Evolutionary conservation across 2,113 vertebrate species (phyloP), one percentile per base, ranked within the genome.

Genomic region (Scomber scombrus): DNA sequence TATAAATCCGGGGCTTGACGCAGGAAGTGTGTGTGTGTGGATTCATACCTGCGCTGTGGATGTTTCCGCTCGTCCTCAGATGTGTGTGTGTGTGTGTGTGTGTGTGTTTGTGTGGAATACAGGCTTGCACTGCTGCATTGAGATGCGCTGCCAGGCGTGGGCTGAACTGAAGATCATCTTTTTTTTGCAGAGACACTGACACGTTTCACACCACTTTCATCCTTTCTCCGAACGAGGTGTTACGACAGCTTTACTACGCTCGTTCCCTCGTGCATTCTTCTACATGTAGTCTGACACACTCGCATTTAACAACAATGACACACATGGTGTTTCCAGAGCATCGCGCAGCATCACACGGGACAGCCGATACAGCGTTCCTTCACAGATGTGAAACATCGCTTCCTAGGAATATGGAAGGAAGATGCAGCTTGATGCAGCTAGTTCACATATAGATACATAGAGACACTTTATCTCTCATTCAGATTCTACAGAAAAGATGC

Each of bases 201-300:
- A 82, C 11, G 8, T 68, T 72, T 67, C 70, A 81, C 77, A 45
- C 34, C 51, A 57, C 29, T 19, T 71, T 71, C 54, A 72, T 77
- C 54, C 34, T 43, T 19, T 61, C 16, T 51, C n/a, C 9, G 3
- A 29, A 15, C 3, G 15, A 64, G 26, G 54, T 66, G 55, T 49
- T 62, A 55, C 68, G 49, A 43, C 26, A 67, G 68, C 40, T 70
- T 58, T 64, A 64, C 56, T 69, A 16, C 8, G 14, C 56, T 61
- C 19, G 40, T 49, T 69, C 43, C 26, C 23, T 19, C 23, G 3
- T 15, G 12, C 43, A 56, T 21, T 45, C 43, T 13, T 29, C 3
- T 26, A 57, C 55, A 63, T 21, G 43, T 2, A 51, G 49, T 13
- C n/a, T 26, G 8, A 49, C 75, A 63, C 11, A 11, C 9, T 63